phyloP scores from a whole-genome alignment of 2,113 vertebrate genomes.

The Myrmophylax atrothorax region DNA sequence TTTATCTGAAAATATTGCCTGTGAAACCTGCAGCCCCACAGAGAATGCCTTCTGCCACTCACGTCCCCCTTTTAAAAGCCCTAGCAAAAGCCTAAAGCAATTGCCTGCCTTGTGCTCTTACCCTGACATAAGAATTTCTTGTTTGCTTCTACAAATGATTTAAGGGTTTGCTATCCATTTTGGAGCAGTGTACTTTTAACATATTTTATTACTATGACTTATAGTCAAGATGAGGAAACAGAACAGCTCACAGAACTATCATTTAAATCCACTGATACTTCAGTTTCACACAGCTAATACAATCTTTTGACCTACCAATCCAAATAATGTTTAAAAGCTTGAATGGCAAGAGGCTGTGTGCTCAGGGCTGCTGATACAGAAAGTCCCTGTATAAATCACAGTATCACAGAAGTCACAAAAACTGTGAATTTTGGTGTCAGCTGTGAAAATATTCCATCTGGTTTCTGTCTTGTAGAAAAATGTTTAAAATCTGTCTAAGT shows the following conservation, averaged over 20 bases:
- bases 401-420: slow-evolving; percentile 50
- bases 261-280: slow-evolving; percentile 10
- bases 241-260: not conserved
- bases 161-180: not conserved
- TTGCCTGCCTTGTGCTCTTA: not conserved
- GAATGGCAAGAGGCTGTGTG: slow-evolving; percentile 17
- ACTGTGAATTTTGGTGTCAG: slow-evolving; percentile 66
- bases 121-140: not conserved
- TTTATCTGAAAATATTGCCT: not conserved
- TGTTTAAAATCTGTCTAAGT: slow-evolving; percentile 67
- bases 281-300: slow-evolving; percentile 10
- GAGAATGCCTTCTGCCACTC: not conserved
- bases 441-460: slow-evolving; percentile 74
- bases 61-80: not conserved
- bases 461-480: slow-evolving; percentile 70
- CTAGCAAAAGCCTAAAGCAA: not conserved
- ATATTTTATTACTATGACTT: slow-evolving; percentile 7
- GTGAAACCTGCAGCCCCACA: not conserved
- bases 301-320: slow-evolving; percentile 35
- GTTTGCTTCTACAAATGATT: not conserved
- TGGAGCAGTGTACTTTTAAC: not conserved
- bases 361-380: slow-evolving; percentile 46
- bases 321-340: not conserved
- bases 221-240: not conserved
- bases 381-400: slow-evolving; percentile 63